phyloP scores from a whole-genome alignment of 2,113 vertebrate genomes.

The Pteropus alecto region DNA sequence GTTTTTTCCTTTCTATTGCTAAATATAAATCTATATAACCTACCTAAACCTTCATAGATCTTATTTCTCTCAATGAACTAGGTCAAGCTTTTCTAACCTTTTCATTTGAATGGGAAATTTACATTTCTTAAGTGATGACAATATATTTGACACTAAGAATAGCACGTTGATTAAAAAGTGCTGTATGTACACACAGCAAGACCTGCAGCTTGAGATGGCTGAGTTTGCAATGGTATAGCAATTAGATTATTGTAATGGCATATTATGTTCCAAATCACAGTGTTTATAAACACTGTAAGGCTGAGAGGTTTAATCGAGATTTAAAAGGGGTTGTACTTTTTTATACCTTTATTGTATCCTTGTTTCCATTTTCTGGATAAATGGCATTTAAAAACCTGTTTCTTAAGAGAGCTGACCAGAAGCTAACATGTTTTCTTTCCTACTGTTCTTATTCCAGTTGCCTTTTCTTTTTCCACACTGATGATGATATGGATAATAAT shows the following conservation, averaged over 20 bases:
- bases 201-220: neutral
- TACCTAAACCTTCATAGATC: neutral
- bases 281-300: neutral
- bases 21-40: neutral
- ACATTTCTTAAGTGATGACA: neutral
- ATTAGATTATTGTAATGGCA: neutral
- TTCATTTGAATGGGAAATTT: conserved; percentile 29
- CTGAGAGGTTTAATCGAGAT: neutral
- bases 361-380: neutral
- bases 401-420: neutral
- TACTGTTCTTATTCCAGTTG: conserved; percentile 4
- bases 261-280: neutral
- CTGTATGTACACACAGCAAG: neutral
- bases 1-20: neutral
- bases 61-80: neutral
- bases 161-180: neutral
- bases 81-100: neutral
- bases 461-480: conserved; percentile 13
- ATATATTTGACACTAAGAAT: neutral
- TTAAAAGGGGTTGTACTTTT: neutral
- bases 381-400: neutral
- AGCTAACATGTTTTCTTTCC: neutral
- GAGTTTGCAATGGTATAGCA: neutral
- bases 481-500: neutral
- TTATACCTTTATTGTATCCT: neutral